Percentiles rank a stretch among this genome's conserved stretches.
phyloP scores from a whole-genome alignment of 2,888 invertebrate genomes.

The Thalpophila matura region DNA sequence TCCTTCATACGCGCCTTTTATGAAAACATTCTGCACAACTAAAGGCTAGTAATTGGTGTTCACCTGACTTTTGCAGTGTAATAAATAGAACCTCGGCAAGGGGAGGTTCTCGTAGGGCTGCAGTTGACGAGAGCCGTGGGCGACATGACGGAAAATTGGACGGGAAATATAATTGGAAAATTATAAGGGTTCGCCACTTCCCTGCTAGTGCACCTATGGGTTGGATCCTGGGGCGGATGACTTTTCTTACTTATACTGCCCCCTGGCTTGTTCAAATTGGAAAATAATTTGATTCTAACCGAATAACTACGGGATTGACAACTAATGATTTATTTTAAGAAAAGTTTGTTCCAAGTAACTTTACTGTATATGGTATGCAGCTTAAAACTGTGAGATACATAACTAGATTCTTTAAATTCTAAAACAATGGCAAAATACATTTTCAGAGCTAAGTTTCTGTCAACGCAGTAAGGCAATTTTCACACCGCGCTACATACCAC shows the following conservation, averaged over 20 bases:
- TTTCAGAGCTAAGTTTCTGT: not conserved
- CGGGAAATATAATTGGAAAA: constrained; percentile 91
- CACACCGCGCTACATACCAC: constrained; percentile 13
- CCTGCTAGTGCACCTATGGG: constrained; percentile 68
- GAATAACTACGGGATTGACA: constrained; percentile 35
- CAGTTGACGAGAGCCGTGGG: constrained; percentile 89
- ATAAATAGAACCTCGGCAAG: constrained; percentile 69
- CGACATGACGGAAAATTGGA: constrained; percentile 91
- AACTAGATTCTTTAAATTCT: not conserved
- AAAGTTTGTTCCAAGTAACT: not conserved
- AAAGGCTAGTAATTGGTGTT: constrained; percentile 67
- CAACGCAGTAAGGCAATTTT: constrained; percentile 7
- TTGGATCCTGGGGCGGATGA: constrained; percentile 62
- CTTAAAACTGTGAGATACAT: not conserved
- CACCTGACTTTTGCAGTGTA: constrained; percentile 76
- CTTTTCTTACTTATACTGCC: constrained; percentile 67
- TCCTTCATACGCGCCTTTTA: constrained; percentile 9
- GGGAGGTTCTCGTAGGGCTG: constrained; percentile 76
- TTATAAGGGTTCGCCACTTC: constrained; percentile 88
- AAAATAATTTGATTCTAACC: constrained; percentile 64
- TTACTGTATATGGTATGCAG: not conserved
- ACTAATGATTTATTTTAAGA: not conserved
- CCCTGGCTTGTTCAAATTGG: constrained; percentile 69
- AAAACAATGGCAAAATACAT: not conserved
- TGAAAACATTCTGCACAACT: constrained; percentile 46